Evolutionary conservation across 2,888 invertebrate species (phyloP), one percentile per base, ranked within the genome.

Genomic region (Alloplasta piceator): DNA sequence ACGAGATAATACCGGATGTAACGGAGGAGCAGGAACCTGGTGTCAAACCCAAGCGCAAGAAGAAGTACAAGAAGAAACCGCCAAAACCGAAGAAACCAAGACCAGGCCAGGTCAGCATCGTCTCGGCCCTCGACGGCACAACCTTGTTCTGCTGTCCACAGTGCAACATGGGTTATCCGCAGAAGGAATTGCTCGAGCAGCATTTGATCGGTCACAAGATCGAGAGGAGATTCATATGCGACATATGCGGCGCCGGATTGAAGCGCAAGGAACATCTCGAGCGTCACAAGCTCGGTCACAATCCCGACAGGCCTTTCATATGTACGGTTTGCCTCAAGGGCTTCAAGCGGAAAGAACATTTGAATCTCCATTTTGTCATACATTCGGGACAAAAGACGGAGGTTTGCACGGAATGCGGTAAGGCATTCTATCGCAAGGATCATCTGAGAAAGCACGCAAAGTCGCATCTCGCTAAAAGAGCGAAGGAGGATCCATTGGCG

Each of bases 351-450:
- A 95, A 96, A 91, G 97, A 97, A 89, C 97, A 97, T 87, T 94
- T 97, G 87, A 96, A 96, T 92, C 94, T 97, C 83, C 97, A 97
- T 92, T 95, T 95, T 86, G 96, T 97, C 86, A 97, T 97, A 90
- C 97, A 97, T 93, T 96, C 96, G 73, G 97, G 97, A 46, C 95
- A 96, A 91, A 97, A 97, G 92, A 96, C 96, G 5, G 96, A 97
- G 91, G 95, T 96, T 83, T 96, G 96, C 90, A 94, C 93, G 46
- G 95, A 96, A 89, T 96, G 96, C 87, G 96, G 96, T 56, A 96
- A 96, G 92, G 96, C 96, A 46, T 96, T 96, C 91, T 96, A 96
- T 90, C 94, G 96, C 71, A 96, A 96, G 89, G 97, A 97, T 90
- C 97, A 97, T 91, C 92, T 97, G 66, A 94, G 96, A 88, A 97